Conservation (phyloP, 2,113 vertebrate genomes). For the Apodemus speciosus region DNA sequence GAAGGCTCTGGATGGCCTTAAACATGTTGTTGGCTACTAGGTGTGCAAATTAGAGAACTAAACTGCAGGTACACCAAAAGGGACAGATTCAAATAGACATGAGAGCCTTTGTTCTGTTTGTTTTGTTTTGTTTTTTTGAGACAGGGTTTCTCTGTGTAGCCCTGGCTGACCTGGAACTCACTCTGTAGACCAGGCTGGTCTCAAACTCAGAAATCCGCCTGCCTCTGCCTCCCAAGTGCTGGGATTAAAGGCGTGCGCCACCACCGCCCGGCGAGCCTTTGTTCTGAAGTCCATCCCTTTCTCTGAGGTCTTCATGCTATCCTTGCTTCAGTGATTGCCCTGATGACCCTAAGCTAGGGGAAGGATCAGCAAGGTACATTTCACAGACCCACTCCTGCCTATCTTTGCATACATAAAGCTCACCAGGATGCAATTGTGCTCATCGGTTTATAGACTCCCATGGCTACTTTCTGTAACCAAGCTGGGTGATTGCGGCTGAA, state of each 20-base stretch:
- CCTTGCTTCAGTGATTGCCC: not conserved
- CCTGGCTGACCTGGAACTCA: no score
- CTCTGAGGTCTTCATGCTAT: not conserved
- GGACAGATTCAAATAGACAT: not conserved
- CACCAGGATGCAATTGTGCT: not conserved
- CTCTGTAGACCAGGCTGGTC: no score
- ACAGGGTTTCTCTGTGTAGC: no score
- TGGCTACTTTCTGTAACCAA: not conserved
- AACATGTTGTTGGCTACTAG: not conserved
- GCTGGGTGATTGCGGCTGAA: not conserved
- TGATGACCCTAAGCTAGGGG: not conserved
- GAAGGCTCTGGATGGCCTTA: not conserved
- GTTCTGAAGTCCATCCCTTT: not conserved
- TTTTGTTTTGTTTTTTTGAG: no score
- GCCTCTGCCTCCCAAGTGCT: no score
- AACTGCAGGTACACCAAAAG: not conserved
- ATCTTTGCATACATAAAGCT: constrained; percentile 13
- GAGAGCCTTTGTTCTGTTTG: not conserved
- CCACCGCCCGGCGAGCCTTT: no score
- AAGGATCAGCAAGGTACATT: not conserved
- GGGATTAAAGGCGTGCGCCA: no score
- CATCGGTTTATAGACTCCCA: not conserved
- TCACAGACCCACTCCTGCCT: not conserved
- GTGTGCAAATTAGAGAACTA: not conserved
- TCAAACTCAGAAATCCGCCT: no score